phyloP scores from a whole-genome alignment of 2,888 invertebrate species.

The Cephus spinipes region DNA sequence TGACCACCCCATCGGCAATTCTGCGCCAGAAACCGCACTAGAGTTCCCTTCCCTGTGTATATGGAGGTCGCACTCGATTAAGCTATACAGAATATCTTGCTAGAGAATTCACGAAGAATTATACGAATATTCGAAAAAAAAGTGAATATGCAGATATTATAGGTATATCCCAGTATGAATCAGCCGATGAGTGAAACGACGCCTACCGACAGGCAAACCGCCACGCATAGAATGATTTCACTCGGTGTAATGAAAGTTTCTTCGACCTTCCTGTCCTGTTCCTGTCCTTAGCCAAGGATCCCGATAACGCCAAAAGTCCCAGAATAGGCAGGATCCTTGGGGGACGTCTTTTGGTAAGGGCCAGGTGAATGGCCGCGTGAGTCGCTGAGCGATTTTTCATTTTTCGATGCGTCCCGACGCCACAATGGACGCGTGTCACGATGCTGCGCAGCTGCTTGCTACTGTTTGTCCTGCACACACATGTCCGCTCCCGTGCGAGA shows the following conservation, averaged over 20 bases:
- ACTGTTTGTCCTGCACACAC: constrained; percentile 62
- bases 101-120: not conserved
- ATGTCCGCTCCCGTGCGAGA: constrained; percentile 44
- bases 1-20: not conserved
- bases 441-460: constrained; percentile 59
- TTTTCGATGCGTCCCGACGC: constrained; percentile 62
- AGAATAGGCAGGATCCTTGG: not conserved
- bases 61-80: not conserved
- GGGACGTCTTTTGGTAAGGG: not conserved
- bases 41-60: not conserved
- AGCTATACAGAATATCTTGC: not conserved
- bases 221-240: not conserved
- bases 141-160: not conserved
- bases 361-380: constrained; percentile 17
- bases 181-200: not conserved
- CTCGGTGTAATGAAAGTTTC: not conserved
- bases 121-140: not conserved
- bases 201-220: not conserved
- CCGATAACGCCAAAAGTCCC: not conserved
- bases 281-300: not conserved
- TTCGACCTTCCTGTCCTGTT: not conserved
- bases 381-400: constrained; percentile 60
- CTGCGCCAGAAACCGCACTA: not conserved
- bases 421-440: constrained; percentile 67
- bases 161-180: not conserved